phyloP scores from a whole-genome alignment of 2,888 invertebrate genomes.

The Tipula lateralis region DNA sequence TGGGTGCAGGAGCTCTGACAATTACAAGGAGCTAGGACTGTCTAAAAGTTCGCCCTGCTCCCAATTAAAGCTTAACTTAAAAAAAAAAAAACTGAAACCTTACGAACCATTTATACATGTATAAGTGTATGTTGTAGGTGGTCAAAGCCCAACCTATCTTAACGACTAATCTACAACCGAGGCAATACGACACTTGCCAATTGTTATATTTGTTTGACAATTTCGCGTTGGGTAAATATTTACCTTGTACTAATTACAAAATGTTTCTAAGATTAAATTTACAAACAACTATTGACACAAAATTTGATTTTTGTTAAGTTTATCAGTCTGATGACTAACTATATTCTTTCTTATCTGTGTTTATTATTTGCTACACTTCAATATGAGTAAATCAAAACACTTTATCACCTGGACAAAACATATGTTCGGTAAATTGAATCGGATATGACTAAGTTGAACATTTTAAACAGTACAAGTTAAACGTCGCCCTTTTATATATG shows the following conservation, averaged over 20 bases:
- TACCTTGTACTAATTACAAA: not conserved
- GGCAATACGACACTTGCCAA: not conserved
- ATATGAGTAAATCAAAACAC: not conserved
- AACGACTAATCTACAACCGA: not conserved
- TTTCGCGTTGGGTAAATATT: not conserved
- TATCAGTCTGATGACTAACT: not conserved
- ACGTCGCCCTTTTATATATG: not conserved
- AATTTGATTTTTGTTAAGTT: not conserved
- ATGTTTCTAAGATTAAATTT: not conserved
- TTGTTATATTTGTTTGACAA: not conserved
- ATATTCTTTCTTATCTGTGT: not conserved
- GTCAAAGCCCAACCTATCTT: too few species aligned
- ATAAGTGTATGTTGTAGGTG: too few species aligned
- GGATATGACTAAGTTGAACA: not conserved
- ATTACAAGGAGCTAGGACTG: too few species aligned
- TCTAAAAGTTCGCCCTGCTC: too few species aligned
- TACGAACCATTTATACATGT: too few species aligned
- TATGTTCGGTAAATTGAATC: not conserved
- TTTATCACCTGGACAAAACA: not conserved
- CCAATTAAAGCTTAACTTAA: too few species aligned
- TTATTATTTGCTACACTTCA: not conserved
- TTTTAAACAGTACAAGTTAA: not conserved
- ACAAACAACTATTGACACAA: not conserved
- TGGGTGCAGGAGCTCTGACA: too few species aligned
- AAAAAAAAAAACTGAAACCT: too few species aligned